Conservation (phyloP, 37 sponge, comb jelly and placozoan species). For the Halichondria panicea region DNA sequence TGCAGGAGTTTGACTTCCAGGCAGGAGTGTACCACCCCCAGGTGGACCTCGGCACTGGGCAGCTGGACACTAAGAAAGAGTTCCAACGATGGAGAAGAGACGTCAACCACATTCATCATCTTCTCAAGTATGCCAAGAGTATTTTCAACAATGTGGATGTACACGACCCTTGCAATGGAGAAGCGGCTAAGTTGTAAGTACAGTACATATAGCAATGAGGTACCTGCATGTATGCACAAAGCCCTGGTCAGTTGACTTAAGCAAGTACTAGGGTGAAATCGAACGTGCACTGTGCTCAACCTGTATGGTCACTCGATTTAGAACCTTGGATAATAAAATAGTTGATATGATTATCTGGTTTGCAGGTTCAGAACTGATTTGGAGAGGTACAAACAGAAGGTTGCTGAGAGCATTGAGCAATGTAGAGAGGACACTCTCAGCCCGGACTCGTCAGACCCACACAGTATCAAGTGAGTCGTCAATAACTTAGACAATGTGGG, state of each 20-base stretch:
- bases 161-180: conserved; percentile 42
- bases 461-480: conserved; percentile 53
- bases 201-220: neutral
- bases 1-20: conserved; percentile 70
- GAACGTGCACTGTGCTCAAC: too few relatives aligned
- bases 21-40: conserved; percentile 75
- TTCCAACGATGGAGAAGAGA: conserved; percentile 75
- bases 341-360: too few relatives aligned
- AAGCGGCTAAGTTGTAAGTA: conserved; percentile 74
- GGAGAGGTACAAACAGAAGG: conserved; percentile 45
- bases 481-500: too few relatives aligned
- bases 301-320: too few relatives aligned
- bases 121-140: conserved; percentile 60
- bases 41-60: conserved; percentile 63
- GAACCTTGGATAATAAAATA: too few relatives aligned
- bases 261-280: neutral
- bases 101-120: conserved; percentile 58
- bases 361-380: conserved; percentile 49
- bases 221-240: too few relatives aligned
- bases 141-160: conserved; percentile 65
- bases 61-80: conserved; percentile 60
- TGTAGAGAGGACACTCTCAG: conserved; percentile 44
- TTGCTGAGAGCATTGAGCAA: conserved; percentile 54
- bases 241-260: neutral
- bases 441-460: conserved; percentile 50